These are phyloP conservation scores for Myopa tessellatipennis DNA, from an alignment of 2,888 invertebrate species.

Conservation along the genomic window DNA sequence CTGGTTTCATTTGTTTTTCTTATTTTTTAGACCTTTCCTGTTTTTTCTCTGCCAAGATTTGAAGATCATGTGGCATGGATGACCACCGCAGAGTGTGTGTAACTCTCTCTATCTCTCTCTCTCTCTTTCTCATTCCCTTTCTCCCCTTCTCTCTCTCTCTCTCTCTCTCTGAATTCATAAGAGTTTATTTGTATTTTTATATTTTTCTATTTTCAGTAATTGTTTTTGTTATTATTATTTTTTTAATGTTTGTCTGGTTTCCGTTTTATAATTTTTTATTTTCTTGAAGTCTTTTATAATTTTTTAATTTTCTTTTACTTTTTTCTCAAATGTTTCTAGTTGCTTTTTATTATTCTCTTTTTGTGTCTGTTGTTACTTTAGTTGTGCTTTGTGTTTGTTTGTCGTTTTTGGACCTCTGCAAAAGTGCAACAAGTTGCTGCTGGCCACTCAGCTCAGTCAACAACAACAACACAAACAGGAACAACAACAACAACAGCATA, in stretches of 20 bases:
- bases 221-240: neutral
- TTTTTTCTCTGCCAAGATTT: constrained; percentile 38
- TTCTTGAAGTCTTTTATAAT: too few relatives aligned
- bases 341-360: too few relatives aligned
- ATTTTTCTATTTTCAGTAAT: neutral
- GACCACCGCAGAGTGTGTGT: constrained; percentile 21
- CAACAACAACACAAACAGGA: neutral
- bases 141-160: too few relatives aligned
- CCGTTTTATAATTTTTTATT: neutral
- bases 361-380: too few relatives aligned
- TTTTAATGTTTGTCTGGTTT: neutral
- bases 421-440: constrained; percentile 24
- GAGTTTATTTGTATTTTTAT: neutral
- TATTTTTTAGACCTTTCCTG: neutral
- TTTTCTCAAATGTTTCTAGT: too few relatives aligned
- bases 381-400: neutral
- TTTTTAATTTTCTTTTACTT: too few relatives aligned
- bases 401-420: neutral
- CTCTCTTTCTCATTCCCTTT: too few relatives aligned
- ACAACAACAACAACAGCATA: neutral
- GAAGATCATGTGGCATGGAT: constrained; percentile 59
- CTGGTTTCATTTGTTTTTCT: constrained; percentile 7
- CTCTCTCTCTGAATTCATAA: neutral
- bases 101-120: too few relatives aligned
- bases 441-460: neutral